A percentile compares a stretch with the other conserved stretches of the same genome.
Conservation (phyloP, 2,113 vertebrate species). For the Vidua macroura region DNA sequence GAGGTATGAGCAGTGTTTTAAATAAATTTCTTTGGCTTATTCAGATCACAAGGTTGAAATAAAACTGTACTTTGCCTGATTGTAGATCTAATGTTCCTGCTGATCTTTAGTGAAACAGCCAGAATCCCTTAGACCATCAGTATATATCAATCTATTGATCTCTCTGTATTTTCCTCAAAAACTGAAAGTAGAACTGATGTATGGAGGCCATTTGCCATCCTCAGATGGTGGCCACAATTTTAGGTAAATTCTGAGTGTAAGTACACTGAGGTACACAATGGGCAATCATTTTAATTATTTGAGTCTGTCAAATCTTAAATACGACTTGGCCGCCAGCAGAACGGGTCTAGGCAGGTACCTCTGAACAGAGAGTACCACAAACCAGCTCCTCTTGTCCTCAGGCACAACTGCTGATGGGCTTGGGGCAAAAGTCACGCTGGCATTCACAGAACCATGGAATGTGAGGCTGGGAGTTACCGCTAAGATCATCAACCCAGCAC, state of each 20-base stretch:
- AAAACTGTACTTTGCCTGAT: background rate
- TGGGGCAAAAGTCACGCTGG: rapidly evolving
- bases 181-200: background rate
- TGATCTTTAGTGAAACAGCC: background rate
- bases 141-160: background rate
- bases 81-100: background rate
- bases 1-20: background rate
- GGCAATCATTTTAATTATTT: no score
- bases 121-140: background rate
- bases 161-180: background rate
- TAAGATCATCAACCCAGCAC: background rate
- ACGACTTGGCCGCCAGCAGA: rapidly evolving
- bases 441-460: background rate
- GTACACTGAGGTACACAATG: no score
- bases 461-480: background rate
- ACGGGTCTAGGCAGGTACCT: rapidly evolving
- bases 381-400: rapidly evolving
- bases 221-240: background rate
- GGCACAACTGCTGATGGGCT: background rate
- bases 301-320: background rate
- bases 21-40: background rate
- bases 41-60: background rate
- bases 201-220: background rate
- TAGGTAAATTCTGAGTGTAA: background rate
- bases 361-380: background rate